phyloP scores from a whole-genome alignment of 2,888 invertebrate species.

The Opisthograptis luteolata region DNA sequence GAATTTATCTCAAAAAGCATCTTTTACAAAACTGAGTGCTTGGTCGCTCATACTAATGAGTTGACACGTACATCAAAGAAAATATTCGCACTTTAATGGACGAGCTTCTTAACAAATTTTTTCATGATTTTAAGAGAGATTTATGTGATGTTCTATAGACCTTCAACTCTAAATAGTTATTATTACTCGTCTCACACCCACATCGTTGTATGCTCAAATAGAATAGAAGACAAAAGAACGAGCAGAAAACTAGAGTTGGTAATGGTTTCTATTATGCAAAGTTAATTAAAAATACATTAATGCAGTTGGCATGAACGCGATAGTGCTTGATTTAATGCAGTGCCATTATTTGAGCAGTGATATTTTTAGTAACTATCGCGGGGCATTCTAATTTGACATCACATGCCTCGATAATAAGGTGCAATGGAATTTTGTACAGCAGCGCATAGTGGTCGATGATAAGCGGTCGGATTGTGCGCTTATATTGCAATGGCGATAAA shows the following conservation, averaged over 20 bases:
- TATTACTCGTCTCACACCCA: slow-evolving; percentile 9
- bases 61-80: slow-evolving; percentile 30
- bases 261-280: slow-evolving; percentile 4
- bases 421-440: slow-evolving; percentile 6
- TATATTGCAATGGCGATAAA: slow-evolving; percentile 24
- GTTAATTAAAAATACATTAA: slow-evolving; percentile 11
- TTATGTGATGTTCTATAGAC: slow-evolving; percentile 21
- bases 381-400: slow-evolving; percentile 6
- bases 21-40: slow-evolving; percentile 19
- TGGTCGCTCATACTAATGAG: slow-evolving; percentile 11
- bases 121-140: slow-evolving; percentile 24
- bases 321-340: background rate
- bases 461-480: slow-evolving; percentile 2
- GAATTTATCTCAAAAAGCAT: slow-evolving; percentile 15
- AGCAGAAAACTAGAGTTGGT: background rate
- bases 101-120: slow-evolving; percentile 15
- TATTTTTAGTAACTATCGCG: slow-evolving; percentile 2
- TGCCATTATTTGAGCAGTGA: background rate
- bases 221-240: background rate
- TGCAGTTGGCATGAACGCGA: slow-evolving; percentile 11
- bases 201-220: slow-evolving; percentile 1
- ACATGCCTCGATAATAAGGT: slow-evolving; percentile 8
- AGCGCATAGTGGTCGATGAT: slow-evolving; percentile 6
- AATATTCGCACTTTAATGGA: slow-evolving; percentile 23
- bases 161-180: slow-evolving; percentile 19